Evolutionary conservation across 2,113 vertebrate genomes (phyloP).

Genomic region (Montifringilla adamsi): DNA sequence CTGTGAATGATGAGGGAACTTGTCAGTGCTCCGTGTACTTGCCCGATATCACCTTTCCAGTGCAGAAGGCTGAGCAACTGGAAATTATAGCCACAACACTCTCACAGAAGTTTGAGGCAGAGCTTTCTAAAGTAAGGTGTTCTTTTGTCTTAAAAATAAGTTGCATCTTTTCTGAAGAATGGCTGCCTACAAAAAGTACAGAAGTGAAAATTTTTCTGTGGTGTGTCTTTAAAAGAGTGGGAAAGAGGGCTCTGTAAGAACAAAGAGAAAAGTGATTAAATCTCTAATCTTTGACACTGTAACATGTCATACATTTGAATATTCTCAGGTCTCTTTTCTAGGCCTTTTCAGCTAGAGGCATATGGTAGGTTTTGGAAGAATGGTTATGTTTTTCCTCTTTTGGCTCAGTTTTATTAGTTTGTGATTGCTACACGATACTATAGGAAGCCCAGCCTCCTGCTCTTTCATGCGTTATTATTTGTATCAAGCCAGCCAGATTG

Average conservation of each 20-base stretch:
- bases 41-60: slow-evolving; percentile 71
- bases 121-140: slow-evolving; percentile 74
- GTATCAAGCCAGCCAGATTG: not conserved
- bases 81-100: slow-evolving; percentile 46
- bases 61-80: slow-evolving; percentile 67
- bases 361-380: not conserved
- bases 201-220: not conserved
- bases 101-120: slow-evolving; percentile 59
- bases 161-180: not conserved
- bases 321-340: not conserved
- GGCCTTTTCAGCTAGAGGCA: not conserved
- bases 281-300: not conserved
- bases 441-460: slow-evolving; percentile 10
- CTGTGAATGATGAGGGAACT: slow-evolving; percentile 39
- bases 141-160: not conserved
- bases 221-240: not conserved
- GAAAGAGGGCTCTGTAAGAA: not conserved
- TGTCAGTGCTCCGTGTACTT: slow-evolving; percentile 72
- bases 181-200: not conserved
- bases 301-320: not conserved
- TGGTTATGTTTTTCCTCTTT: not conserved
- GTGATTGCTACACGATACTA: not conserved
- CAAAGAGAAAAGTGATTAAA: not conserved
- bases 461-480: slow-evolving; percentile 47
- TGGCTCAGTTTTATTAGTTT: not conserved